Conservation (phyloP, 2,797 vertebrate species). For the Mus caroli region DNA sequence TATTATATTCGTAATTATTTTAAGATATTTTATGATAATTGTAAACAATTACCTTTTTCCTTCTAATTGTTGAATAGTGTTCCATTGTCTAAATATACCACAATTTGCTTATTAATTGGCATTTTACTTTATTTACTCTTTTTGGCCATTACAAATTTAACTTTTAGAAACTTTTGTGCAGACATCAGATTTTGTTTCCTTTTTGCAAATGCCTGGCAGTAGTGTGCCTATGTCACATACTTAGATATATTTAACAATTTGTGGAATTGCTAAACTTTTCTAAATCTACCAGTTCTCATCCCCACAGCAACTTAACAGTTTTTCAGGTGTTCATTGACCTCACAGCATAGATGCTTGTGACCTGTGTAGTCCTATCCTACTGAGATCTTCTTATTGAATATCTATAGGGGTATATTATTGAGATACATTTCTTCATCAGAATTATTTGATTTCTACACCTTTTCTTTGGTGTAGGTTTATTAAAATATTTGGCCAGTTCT, state of each 20-base stretch:
- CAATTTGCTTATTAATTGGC: not conserved
- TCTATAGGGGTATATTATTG: not conserved
- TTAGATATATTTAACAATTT: slow-evolving; percentile 9
- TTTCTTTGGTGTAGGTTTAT: not conserved
- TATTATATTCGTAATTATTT: slow-evolving; percentile 39
- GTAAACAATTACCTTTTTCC: not conserved
- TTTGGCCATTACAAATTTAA: not conserved
- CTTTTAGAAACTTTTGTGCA: not conserved
- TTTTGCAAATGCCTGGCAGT: not conserved
- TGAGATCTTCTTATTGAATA: not conserved
- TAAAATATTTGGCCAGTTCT: no score
- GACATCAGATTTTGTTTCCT: not conserved
- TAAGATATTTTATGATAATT: not conserved
- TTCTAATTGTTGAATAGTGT: not conserved
- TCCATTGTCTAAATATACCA: not conserved
- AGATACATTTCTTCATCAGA: not conserved
- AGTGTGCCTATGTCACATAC: not conserved
- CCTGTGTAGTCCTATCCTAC: not conserved
- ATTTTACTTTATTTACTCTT: not conserved
- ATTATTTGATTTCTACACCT: not conserved
- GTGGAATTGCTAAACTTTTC: not conserved
- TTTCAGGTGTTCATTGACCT: not conserved
- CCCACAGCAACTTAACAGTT: not conserved
- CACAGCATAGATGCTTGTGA: not conserved
- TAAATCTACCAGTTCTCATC: not conserved